Percentiles rank a stretch among this genome's conserved stretches.
Conservation (phyloP, 2,113 vertebrate species). For the human (Homo sapiens) region GRCh38 chr9:75686501-75687000, state of each 20-base stretch:
- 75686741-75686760: not conserved
- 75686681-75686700: not conserved
- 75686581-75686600: not conserved
- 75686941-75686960: not conserved
- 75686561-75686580: not conserved
- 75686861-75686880: too few species aligned
- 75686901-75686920: not conserved
- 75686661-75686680: not conserved
- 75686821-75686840: not conserved
- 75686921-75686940: not conserved
- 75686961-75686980: not conserved
- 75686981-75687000: not conserved
- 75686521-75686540: not conserved
- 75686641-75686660: not conserved
- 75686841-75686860: not conserved
- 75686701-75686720: not conserved
- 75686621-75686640: not conserved
- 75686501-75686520: not conserved
- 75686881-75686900: not conserved
- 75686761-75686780: not conserved
- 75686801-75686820: not conserved
- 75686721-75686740: not conserved
- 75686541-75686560: not conserved
- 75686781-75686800: not conserved
- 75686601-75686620: not conserved